Evolutionary conservation across 1,140 invertebrate genomes (phyloP).

Genomic region (Epicauta chinensis): DNA sequence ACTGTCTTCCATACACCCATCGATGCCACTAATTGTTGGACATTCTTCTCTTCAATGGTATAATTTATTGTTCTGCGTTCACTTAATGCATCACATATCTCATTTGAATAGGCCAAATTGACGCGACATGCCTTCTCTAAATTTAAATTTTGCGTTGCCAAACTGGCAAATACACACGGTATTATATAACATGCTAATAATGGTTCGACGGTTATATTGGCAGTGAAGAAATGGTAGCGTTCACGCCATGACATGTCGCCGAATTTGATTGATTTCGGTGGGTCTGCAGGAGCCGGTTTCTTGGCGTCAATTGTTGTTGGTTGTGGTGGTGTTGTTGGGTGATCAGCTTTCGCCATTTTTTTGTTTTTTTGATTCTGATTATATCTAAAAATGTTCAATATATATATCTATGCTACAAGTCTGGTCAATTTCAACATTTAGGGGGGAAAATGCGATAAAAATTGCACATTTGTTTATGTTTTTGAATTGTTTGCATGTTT

Average conservation of each 20-base stretch:
- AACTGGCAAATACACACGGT: conserved; percentile 66
- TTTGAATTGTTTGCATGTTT: no score
- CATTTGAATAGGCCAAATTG: conserved; percentile 62
- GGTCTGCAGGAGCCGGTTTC: not conserved
- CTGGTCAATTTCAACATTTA: no score
- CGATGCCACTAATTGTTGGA: conserved; percentile 62
- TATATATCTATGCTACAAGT: no score
- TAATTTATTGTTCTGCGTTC: conserved; percentile 63
- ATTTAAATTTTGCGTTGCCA: conserved; percentile 75
- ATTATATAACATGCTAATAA: conserved; percentile 74
- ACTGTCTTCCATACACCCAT: conserved; percentile 78
- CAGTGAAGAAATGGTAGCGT: conserved; percentile 49
- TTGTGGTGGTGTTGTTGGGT: not conserved
- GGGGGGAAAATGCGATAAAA: no score
- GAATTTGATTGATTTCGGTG: conserved; percentile 6
- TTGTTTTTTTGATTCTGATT: no score
- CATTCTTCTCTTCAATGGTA: conserved; percentile 62
- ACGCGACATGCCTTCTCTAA: conserved; percentile 79
- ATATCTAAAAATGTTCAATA: conserved; percentile 24
- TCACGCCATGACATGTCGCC: conserved; percentile 45
- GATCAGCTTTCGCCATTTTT: conserved; percentile 27
- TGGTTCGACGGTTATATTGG: conserved; percentile 71
- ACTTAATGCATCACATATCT: conserved; percentile 66
- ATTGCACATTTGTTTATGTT: no score
- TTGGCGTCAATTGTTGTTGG: conserved; percentile 2